Evolutionary conservation across 2,797 vertebrate species (phyloP).

Genomic region (Pseudochirops cupreus): DNA sequence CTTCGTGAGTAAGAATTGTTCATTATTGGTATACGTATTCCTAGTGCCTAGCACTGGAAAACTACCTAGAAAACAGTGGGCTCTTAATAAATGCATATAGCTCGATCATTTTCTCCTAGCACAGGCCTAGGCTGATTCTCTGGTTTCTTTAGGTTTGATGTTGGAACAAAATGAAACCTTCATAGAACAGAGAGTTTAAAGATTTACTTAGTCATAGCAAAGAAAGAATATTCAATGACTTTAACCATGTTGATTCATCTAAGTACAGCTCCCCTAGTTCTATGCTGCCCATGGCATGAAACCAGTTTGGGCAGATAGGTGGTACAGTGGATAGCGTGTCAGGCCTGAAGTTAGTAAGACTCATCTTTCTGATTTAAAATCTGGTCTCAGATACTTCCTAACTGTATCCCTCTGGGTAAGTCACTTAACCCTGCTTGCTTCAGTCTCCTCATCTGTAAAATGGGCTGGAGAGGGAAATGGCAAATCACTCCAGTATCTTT

Average conservation of each 20-base stretch:
- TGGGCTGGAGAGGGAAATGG: too few relatives aligned
- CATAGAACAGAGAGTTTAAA: neutral
- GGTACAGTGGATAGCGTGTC: neutral
- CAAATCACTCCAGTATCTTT: too few relatives aligned
- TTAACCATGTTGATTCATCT: neutral
- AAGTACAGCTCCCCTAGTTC: neutral
- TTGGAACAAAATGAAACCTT: neutral
- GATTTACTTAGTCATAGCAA: neutral
- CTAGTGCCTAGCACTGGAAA: neutral
- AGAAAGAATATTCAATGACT: neutral
- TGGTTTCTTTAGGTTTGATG: neutral
- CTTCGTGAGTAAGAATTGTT: neutral
- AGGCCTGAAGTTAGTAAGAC: neutral
- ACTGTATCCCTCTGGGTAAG: too few relatives aligned
- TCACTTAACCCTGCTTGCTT: too few relatives aligned
- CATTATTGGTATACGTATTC: neutral
- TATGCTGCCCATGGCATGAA: neutral
- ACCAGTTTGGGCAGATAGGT: neutral
- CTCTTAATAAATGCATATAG: neutral
- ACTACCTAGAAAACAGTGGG: neutral
- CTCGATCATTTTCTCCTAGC: neutral
- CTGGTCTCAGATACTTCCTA: neutral
- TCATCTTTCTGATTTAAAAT: neutral
- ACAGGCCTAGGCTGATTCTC: neutral
- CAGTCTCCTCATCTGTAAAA: too few relatives aligned